Conservation (phyloP, 2,888 invertebrate genomes). For the Drosophila tripunctata region DNA sequence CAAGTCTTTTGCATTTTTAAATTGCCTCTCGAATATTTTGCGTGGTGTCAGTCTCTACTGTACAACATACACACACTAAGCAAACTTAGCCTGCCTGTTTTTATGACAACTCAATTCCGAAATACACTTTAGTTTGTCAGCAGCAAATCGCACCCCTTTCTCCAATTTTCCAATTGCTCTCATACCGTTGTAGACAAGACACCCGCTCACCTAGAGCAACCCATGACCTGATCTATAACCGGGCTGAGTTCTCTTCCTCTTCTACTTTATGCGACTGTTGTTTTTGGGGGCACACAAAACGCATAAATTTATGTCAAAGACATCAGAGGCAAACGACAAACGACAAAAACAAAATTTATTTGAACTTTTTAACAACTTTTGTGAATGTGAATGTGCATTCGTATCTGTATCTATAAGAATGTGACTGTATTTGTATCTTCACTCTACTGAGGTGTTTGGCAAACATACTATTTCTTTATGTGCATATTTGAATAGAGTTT, state of each 20-base stretch:
- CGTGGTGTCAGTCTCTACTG: conserved; percentile 31
- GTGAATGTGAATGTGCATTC: conserved; percentile 35
- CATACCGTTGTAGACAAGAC: conserved; percentile 3
- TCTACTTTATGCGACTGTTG: conserved; percentile 13
- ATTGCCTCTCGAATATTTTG: no score
- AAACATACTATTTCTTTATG: conserved; percentile 67
- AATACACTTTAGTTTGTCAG: conserved; percentile 75
- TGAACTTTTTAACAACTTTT: conserved; percentile 78
- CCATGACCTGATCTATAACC: conserved; percentile 70
- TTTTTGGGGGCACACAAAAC: conserved; percentile 60
- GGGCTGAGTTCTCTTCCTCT: conserved; percentile 35
- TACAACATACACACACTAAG: conserved; percentile 20
- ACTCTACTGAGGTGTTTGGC: no score
- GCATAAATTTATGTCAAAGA: conserved; percentile 80
- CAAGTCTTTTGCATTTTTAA: no score
- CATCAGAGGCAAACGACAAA: conserved; percentile 31
- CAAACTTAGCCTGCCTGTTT: conserved; percentile 41
- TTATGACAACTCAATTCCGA: conserved; percentile 78
- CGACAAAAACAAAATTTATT: conserved; percentile 74
- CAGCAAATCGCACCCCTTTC: conserved; percentile 52
- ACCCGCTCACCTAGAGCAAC: conserved; percentile 36
- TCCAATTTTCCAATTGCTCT: neutral
- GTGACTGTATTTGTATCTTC: conserved; percentile 17
- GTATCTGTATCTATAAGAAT: conserved; percentile 8
- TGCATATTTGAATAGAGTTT: conserved; percentile 28